Conservation (phyloP, 2,113 vertebrate genomes). For the Caranx melampygus region DNA sequence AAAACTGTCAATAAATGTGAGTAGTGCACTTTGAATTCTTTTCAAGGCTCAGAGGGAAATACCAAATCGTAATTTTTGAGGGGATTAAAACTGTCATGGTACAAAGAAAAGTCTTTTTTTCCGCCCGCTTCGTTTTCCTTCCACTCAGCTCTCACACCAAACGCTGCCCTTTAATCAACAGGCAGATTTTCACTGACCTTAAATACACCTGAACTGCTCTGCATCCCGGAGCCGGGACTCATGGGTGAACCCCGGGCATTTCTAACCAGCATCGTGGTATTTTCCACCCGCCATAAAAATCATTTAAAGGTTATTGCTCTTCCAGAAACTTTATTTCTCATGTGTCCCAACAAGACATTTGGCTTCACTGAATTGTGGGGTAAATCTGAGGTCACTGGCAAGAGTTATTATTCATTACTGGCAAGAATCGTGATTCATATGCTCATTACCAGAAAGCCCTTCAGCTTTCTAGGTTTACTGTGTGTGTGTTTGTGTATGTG, state of each 20-base stretch:
- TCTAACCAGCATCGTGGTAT: background rate
- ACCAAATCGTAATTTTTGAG: background rate
- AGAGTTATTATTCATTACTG: constrained; percentile 46
- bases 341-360: constrained; percentile 48
- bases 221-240: constrained; percentile 2
- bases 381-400: constrained; percentile 57
- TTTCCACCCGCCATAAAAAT: constrained; percentile 54
- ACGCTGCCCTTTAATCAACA: constrained; percentile 16
- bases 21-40: background rate
- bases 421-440: constrained; percentile 48
- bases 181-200: constrained; percentile 12
- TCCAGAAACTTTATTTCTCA: constrained; percentile 38
- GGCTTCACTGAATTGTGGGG: constrained; percentile 41
- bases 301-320: constrained; percentile 44
- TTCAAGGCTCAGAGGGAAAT: background rate
- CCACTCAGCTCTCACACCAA: background rate
- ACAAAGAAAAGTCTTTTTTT: background rate
- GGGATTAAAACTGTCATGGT: background rate
- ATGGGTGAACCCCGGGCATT: background rate
- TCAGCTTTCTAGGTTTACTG: constrained; percentile 22
- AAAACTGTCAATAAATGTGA: background rate
- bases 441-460: constrained; percentile 47
- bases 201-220: constrained; percentile 33
- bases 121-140: background rate
- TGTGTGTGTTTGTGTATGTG: background rate